Percentiles rank a stretch among this genome's conserved stretches.
phyloP scores from a whole-genome alignment of 2,113 vertebrate species.

The Sylvilagus bachmani region DNA sequence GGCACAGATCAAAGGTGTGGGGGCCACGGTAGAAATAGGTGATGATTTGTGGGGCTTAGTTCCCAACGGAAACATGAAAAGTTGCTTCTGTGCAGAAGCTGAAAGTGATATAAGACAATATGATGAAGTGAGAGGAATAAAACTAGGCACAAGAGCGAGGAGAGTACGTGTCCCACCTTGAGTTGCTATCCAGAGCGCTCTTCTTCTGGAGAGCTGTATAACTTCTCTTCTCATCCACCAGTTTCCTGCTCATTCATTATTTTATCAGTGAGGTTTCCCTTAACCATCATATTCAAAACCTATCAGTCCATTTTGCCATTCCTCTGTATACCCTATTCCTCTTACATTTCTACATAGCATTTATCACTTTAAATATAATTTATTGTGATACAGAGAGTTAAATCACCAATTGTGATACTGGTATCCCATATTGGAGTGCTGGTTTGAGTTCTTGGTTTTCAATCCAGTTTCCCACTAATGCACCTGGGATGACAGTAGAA shows the following conservation, averaged over 20 bases:
- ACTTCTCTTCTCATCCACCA: neutral
- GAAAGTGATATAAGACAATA: neutral
- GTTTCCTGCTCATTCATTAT: neutral
- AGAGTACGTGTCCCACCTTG: neutral
- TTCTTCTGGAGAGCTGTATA: neutral
- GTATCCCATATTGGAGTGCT: no score
- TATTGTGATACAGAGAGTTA: neutral
- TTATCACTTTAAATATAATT: neutral
- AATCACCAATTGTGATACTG: no score
- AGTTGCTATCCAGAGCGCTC: neutral
- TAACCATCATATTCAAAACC: neutral
- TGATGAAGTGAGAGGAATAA: neutral
- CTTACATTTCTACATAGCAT: neutral
- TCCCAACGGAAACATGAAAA: neutral
- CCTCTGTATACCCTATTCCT: neutral
- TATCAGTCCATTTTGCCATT: no score
- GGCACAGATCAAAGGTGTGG: neutral
- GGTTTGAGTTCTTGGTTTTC: no score
- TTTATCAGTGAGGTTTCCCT: neutral
- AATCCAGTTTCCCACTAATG: no score
- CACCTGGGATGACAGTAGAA: no score
- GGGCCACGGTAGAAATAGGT: neutral
- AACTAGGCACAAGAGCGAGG: accelerated
- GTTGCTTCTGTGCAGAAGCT: neutral
- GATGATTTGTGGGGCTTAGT: neutral